These are phyloP conservation scores for Nemotelus nigrinus DNA, from an alignment of 2,888 invertebrate genomes.

Conservation along the genomic window DNA sequence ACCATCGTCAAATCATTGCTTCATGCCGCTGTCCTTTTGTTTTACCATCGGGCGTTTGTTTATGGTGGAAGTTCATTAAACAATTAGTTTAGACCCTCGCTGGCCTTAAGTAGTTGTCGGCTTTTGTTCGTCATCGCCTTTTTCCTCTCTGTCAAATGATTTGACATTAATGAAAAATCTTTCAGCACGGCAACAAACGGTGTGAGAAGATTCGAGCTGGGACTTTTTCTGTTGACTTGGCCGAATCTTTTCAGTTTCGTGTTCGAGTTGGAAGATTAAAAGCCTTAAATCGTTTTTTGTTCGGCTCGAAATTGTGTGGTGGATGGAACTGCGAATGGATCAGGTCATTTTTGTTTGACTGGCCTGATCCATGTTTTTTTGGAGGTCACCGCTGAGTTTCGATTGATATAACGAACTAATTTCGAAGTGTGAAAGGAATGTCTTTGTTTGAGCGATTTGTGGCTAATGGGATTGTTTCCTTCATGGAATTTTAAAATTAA, in stretches of 20 bases:
- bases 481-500: too few relatives aligned
- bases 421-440: too few relatives aligned
- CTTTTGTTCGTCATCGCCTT: constrained; percentile 42
- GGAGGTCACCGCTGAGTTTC: too few relatives aligned
- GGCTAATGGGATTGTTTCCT: too few relatives aligned
- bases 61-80: constrained; percentile 51
- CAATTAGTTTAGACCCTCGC: constrained; percentile 49
- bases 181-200: constrained; percentile 7
- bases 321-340: too few relatives aligned
- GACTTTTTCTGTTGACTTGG: neutral
- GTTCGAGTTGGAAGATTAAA: neutral
- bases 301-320: too few relatives aligned
- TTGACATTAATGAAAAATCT: constrained; percentile 31
- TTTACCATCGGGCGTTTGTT: constrained; percentile 49
- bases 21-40: constrained; percentile 41
- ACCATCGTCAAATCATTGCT: constrained; percentile 21
- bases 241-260: neutral
- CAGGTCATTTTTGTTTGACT: too few relatives aligned
- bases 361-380: too few relatives aligned
- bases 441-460: too few relatives aligned
- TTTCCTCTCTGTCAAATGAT: constrained; percentile 40
- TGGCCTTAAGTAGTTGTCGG: constrained; percentile 44
- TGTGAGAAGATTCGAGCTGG: constrained; percentile 22
- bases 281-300: too few relatives aligned
- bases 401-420: too few relatives aligned